Conservation (phyloP, 2,888 invertebrate species). For the Dryococelus australis region DNA sequence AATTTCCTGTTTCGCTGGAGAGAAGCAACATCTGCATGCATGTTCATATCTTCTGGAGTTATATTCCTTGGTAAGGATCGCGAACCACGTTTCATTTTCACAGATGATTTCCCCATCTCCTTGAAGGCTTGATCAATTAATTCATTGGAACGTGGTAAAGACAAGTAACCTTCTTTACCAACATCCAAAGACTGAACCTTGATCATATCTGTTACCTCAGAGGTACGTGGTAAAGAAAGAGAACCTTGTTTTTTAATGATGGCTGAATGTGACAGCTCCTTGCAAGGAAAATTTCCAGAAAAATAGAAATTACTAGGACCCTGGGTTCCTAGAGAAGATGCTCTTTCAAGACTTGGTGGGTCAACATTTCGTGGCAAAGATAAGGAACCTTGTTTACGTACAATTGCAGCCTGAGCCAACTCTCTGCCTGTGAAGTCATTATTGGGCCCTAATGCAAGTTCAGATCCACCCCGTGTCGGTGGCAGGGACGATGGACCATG, state of each 20-base stretch:
- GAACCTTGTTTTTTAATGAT: conserved; percentile 39
- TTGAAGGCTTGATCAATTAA: conserved; percentile 45
- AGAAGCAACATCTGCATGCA: conserved; percentile 36
- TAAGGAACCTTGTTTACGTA: conserved; percentile 42
- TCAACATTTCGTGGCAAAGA: conserved; percentile 38
- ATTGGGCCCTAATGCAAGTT: conserved; percentile 30
- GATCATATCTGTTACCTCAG: conserved; percentile 35
- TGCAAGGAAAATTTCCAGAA: conserved; percentile 41
- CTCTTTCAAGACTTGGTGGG: conserved; percentile 33
- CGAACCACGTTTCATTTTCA: conserved; percentile 39
- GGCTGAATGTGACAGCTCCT: conserved; percentile 40
- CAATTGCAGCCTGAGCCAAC: conserved; percentile 48
- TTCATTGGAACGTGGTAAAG: conserved; percentile 45
- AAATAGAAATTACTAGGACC: conserved; percentile 40
- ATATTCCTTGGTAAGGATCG: conserved; percentile 41
- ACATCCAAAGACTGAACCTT: conserved; percentile 23
- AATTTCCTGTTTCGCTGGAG: conserved; percentile 34
- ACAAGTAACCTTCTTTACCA: conserved; percentile 41
- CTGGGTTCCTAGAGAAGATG: conserved; percentile 36
- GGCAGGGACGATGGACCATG: conserved; percentile 41
- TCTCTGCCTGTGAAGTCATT: conserved; percentile 47
- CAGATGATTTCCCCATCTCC: conserved; percentile 42
- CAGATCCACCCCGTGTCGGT: conserved; percentile 27
- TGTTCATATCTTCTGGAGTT: conserved; percentile 40
- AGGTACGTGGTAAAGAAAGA: conserved; percentile 40